Evolutionary conservation across 2,797 vertebrate species (phyloP).

Genomic region (Hydrocynus forskahlii): DNA sequence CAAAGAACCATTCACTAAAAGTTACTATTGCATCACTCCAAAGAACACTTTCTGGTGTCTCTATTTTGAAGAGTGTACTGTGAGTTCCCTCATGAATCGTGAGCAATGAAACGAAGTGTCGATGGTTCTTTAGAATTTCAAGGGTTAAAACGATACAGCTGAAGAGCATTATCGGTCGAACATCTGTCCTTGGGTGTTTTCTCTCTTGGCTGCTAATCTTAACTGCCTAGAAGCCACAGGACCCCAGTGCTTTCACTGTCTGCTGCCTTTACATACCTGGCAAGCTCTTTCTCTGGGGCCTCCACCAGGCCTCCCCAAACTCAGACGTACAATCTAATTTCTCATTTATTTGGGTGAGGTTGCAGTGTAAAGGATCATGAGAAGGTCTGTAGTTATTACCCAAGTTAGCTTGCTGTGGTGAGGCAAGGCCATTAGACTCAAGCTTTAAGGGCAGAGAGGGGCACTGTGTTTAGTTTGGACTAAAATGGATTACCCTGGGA

Average conservation of each 20-base stretch:
- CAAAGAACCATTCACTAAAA: no score
- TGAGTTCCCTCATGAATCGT: background rate
- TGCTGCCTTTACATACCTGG: slow-evolving; percentile 57
- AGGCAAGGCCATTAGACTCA: slow-evolving; percentile 4
- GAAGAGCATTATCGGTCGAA: slow-evolving; percentile 25
- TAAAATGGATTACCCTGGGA: background rate
- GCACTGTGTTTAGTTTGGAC: slow-evolving; percentile 3
- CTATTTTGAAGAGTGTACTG: background rate
- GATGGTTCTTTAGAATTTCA: background rate
- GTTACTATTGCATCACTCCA: background rate
- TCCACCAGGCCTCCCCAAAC: slow-evolving; percentile 54
- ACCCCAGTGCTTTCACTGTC: slow-evolving; percentile 40
- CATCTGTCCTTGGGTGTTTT: slow-evolving; percentile 40
- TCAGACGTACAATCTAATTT: slow-evolving; percentile 43
- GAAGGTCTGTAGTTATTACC: slow-evolving; percentile 1
- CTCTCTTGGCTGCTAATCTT: background rate
- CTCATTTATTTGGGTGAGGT: slow-evolving; percentile 16
- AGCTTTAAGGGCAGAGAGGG: background rate
- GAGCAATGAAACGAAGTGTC: background rate
- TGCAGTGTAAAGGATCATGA: background rate
- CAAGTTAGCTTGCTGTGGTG: background rate
- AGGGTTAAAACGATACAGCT: slow-evolving; percentile 15
- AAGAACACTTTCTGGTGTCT: background rate
- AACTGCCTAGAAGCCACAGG: slow-evolving; percentile 32
- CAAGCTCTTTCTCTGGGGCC: slow-evolving; percentile 40